Conservation (phyloP, 2,797 vertebrate species). For the Sebastolobus altivelis region DNA sequence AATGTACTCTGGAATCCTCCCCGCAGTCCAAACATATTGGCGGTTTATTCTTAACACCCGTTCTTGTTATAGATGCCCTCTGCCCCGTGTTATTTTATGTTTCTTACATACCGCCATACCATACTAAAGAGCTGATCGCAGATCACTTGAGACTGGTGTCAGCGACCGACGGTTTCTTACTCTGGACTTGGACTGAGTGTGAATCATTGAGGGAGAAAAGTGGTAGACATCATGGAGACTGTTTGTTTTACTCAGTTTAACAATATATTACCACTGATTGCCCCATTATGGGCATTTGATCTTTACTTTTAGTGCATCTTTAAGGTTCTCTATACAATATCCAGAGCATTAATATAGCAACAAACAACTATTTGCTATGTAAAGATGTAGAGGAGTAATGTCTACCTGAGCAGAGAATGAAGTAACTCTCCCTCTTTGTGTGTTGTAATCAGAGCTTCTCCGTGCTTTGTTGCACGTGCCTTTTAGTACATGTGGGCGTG, state of each 20-base stretch:
- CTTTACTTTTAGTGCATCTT: background rate
- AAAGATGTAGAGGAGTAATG: background rate
- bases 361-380: too few relatives aligned
- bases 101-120: constrained; percentile 62
- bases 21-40: constrained; percentile 77
- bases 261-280: background rate
- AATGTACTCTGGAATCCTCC: constrained; percentile 82
- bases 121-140: constrained; percentile 55
- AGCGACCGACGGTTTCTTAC: constrained; percentile 16
- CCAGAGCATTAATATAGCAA: too few relatives aligned
- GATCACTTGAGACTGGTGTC: constrained; percentile 49
- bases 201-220: constrained; percentile 8
- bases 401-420: background rate
- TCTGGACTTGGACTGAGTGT: constrained; percentile 6
- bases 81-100: constrained; percentile 68
- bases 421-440: background rate
- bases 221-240: background rate
- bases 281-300: accelerated
- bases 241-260: constrained; percentile 1
- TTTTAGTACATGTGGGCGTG: too few relatives aligned
- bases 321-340: background rate
- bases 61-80: constrained; percentile 76
- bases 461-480: too few relatives aligned
- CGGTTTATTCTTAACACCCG: constrained; percentile 80
- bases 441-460: too few relatives aligned